Evolutionary conservation across 2,113 vertebrate genomes (phyloP).

Genomic region (Uria aalge): DNA sequence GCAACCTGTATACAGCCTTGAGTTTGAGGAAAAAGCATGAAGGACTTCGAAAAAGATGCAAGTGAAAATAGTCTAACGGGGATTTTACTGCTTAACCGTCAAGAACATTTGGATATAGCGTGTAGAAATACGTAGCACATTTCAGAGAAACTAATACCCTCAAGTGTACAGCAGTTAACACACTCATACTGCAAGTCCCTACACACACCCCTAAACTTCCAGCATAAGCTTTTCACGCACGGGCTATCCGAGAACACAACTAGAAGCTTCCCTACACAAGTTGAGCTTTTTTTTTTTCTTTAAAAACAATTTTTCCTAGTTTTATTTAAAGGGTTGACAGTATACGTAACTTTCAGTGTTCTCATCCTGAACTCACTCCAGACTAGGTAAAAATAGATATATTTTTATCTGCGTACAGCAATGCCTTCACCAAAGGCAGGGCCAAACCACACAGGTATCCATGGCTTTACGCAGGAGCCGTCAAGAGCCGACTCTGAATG

Average conservation of each 20-base stretch:
- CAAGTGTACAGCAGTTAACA: neutral
- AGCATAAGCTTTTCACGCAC: neutral
- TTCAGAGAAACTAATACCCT: neutral
- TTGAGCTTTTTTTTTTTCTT: neutral
- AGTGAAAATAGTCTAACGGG: neutral
- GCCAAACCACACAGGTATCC: neutral
- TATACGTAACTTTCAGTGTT: neutral
- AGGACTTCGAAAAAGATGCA: neutral
- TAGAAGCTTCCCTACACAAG: neutral
- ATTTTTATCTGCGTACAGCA: neutral
- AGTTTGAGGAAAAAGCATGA: neutral
- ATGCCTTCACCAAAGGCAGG: neutral
- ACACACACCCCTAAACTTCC: rapidly evolving
- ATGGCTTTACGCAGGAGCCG: neutral
- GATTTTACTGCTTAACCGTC: neutral
- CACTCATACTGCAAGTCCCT: neutral
- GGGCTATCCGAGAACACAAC: neutral
- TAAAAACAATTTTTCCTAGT: neutral
- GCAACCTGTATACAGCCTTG: rapidly evolving
- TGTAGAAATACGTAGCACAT: rapidly evolving
- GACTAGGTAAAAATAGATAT: neutral
- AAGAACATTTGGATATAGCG: neutral
- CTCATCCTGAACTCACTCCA: neutral
- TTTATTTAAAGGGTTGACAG: neutral
- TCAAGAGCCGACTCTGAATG: neutral